phyloP scores from a whole-genome alignment of 2,888 invertebrate species.

The Tetranychus truncatus region DNA sequence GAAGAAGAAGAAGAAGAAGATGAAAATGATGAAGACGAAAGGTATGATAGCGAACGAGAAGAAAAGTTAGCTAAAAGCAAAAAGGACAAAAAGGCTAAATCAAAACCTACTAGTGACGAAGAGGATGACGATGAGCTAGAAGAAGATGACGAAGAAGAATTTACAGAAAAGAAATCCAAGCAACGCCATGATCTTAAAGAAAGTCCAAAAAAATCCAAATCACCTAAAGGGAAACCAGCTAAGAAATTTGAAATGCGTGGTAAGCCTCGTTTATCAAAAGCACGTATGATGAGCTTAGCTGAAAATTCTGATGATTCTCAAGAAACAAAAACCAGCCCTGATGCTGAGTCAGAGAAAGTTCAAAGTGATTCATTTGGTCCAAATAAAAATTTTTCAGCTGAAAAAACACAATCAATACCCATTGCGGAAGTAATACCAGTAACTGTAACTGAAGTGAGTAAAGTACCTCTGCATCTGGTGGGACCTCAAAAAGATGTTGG shows the following conservation, averaged over 20 bases:
- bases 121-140: too few species aligned
- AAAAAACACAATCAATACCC: neutral
- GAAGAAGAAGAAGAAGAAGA: slow-evolving; percentile 19
- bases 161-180: slow-evolving; percentile 21
- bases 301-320: neutral
- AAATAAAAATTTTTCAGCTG: neutral
- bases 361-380: neutral
- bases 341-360: neutral
- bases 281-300: neutral
- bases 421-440: neutral
- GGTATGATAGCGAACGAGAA: slow-evolving; percentile 15
- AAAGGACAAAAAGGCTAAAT: too few species aligned
- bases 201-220: neutral
- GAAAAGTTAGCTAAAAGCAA: too few species aligned
- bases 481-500: neutral
- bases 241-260: slow-evolving; percentile 16
- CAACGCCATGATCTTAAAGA: neutral
- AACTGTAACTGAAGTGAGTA: neutral
- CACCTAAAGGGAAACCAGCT: slow-evolving; percentile 8
- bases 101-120: too few species aligned
- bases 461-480: neutral
- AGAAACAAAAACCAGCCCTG: neutral
- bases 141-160: slow-evolving; percentile 23
- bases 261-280: slow-evolving; percentile 15
- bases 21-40: slow-evolving; percentile 18